Base-by-base conservation (phyloP, 2,888 invertebrate genomes). In the Morpho deidamia region DNA sequence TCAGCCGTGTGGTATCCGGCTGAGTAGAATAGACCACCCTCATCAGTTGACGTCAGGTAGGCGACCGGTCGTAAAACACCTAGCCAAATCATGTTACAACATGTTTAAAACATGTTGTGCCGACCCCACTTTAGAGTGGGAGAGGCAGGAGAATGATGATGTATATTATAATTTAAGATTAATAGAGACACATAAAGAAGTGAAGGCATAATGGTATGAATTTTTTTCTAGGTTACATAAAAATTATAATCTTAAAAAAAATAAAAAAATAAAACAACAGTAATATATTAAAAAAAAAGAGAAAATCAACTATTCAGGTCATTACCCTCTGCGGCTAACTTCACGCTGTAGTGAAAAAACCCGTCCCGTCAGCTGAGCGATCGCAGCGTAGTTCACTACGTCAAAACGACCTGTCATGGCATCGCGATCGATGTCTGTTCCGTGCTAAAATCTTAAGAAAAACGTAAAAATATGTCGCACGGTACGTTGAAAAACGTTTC, bases 391-490 rank as follows among this genome's bases (percentile, higher is more conserved):
- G 80, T 88, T 88, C 86, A 77, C 64, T 58, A 70, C 74, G 74
- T 78, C 80, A 69, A 79, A 84, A 82, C 72, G 73, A 78, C 74
- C 86, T 87, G 87, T 86, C 88, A 88, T 88, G 88, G 87, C 85
- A 75, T 62, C 79, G 71, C 84, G 85, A 88, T 88, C 88, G 86
- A 88, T 88, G 78, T 66, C 74, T 67, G 72, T 72, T 69, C 70
- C 72, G 72, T 71, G 74, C 68, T 79, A 76, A 83, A 81, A 81
- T 77, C 73, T 74, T 77, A 79, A 74, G 72, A 83, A 86, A 49
- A 83, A 77, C 76, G 76, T 70, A 76, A 78, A 81, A 87, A 80
- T 84, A 83, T 83, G 82, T 74, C 76, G 78, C 71, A 75, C 66
- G 65, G 71, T 72, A 67, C 72, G 70, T 65, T 71, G 63, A 72